phyloP scores from a whole-genome alignment of 2,113 vertebrate genomes.

The Poecile atricapillus region DNA sequence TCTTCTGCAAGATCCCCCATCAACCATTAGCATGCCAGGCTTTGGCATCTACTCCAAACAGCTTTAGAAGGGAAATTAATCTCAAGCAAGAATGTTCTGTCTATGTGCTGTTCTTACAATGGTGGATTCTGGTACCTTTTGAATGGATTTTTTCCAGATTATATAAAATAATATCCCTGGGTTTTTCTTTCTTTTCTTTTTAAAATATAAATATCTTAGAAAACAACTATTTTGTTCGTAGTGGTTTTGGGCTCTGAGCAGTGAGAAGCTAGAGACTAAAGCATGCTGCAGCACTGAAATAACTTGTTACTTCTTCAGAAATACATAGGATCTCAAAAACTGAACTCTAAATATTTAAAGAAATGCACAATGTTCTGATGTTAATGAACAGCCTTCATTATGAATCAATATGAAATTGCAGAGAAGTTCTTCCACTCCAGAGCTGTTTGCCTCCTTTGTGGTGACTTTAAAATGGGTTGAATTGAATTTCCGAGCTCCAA shows the following conservation, averaged over 20 bases:
- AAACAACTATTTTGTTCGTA: background rate
- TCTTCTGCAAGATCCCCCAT: background rate
- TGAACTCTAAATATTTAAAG: background rate
- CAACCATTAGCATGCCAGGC: background rate
- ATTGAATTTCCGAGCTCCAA: background rate
- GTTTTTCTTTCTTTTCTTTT: background rate
- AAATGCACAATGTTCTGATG: background rate
- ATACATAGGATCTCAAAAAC: background rate
- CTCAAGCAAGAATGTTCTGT: background rate
- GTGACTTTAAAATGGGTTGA: background rate
- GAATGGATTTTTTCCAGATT: background rate
- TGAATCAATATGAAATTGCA: background rate
- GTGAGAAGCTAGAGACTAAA: background rate
- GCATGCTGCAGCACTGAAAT: background rate
- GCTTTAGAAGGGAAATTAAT: background rate
- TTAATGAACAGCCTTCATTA: background rate
- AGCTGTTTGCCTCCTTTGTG: background rate
- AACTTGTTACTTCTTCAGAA: background rate
- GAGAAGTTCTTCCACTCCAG: background rate
- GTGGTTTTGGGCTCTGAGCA: background rate
- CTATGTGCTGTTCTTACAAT: background rate
- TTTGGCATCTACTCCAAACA: background rate
- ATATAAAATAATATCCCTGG: background rate
- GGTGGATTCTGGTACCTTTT: background rate
- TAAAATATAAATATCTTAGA: background rate